Evolutionary conservation across 2,797 vertebrate species (phyloP), one percentile per base, ranked within the genome.

Genomic region (Ibycter americanus): DNA sequence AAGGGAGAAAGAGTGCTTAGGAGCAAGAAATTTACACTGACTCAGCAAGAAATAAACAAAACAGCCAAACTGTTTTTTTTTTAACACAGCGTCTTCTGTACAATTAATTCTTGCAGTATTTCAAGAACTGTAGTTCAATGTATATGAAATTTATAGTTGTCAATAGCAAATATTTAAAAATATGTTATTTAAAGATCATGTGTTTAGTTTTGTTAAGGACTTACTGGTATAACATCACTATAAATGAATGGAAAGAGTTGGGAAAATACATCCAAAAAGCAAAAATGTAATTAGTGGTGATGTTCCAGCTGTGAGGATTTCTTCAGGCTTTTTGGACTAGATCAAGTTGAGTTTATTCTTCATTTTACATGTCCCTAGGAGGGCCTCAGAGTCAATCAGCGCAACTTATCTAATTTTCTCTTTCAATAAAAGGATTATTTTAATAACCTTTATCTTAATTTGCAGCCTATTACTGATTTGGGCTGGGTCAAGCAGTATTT

Each of bases 381-480:
- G 96, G 96, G 96, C 90, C 89, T 97, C 95, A 97, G 94, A 97
- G 94, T 97, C 97, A 98, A 98, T 97, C 96, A 97, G 94, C 8
- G n/a, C 90, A 98, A 97, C 72, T 97, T 97, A 98, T 97, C 97
- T 97, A 97, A 98, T 98, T 98, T 98, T 97, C 93, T 97, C 95
- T 97, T 97, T 98, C 96, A 98, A 92, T 97, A 95, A 95, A 92
- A 94, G 94, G 92, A 95, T 97, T 97, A 97, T 97, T 97, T 98
- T 97, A 97, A 98, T 96, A 98, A 98, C 96, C 89, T 95, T 90
- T 96, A 94, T 96, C 94, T 94, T 97, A 95, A 96, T 96, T 97
- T 97, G 93, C 81, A 97, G 96, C 87, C 87, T 96, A 87, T 87
- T 94, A 91, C 93, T 88, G 84, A 97, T 96, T 93, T 97, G 78